Conservation (phyloP, 2,113 vertebrate genomes). For the Lethenteron camtschaticum region DNA sequence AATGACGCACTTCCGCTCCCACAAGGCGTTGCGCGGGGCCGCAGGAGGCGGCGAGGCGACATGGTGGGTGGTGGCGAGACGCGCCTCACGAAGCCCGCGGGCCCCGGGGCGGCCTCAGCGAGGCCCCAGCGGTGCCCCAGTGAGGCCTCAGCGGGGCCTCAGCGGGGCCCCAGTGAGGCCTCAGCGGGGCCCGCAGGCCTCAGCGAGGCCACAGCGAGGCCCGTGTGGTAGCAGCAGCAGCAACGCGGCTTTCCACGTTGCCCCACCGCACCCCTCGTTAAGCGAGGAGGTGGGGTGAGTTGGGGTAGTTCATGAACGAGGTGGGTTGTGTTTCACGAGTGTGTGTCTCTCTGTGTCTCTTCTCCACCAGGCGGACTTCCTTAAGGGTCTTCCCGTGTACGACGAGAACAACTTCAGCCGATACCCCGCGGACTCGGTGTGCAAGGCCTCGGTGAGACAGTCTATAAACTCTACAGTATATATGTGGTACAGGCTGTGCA, state of each 20-base stretch:
- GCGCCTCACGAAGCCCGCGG: not conserved
- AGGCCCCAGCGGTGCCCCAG: no score
- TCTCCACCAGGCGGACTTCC: conserved; percentile 60
- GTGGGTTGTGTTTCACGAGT: not conserved
- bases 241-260: not conserved
- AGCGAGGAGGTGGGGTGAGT: not conserved
- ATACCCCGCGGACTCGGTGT: conserved; percentile 90
- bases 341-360: not conserved
- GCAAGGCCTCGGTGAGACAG: conserved; percentile 79
- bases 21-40: conserved; percentile 9
- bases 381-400: conserved; percentile 92
- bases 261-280: not conserved
- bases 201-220: not conserved
- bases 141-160: no score
- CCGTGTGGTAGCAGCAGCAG: not conserved
- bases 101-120: no score
- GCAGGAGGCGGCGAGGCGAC: not conserved
- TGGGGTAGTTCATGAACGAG: no score
- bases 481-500: no score
- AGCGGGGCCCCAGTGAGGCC: not conserved
- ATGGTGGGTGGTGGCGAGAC: conserved; percentile 13
- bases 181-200: no score
- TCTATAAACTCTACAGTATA: no score
- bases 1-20: not conserved
- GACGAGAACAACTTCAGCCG: conserved; percentile 97